These are phyloP conservation scores for Sialia sialis DNA, from an alignment of 2,113 vertebrate genomes.

Conservation along the genomic window DNA sequence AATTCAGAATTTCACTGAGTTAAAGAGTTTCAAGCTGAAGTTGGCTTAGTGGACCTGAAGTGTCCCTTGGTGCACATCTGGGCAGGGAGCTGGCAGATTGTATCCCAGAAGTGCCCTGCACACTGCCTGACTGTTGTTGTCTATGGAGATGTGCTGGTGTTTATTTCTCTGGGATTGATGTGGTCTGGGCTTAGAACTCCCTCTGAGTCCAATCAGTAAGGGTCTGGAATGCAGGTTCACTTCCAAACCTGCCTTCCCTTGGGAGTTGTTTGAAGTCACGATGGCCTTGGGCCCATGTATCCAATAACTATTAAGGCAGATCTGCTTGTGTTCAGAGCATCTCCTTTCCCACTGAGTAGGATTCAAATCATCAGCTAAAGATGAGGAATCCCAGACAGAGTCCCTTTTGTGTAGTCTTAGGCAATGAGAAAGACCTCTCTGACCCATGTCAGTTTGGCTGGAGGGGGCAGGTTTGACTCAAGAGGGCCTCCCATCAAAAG, in stretches of 20 bases:
- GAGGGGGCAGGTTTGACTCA: not conserved
- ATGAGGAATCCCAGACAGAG: not conserved
- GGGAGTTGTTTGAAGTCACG: not conserved
- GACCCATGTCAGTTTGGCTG: not conserved
- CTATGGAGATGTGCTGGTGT: not conserved
- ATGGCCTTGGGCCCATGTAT: not conserved
- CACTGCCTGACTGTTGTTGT: not conserved
- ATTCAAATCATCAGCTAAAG: not conserved
- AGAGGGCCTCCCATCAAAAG: not conserved
- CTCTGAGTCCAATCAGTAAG: not conserved
- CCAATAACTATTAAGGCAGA: not conserved
- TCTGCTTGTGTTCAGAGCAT: not conserved
- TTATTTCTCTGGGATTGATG: not conserved
- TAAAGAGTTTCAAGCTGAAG: not conserved
- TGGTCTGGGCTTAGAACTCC: not conserved
- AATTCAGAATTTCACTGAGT: not conserved
- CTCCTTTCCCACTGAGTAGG: not conserved
- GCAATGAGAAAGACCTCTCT: not conserved
- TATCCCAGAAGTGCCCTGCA: not conserved
- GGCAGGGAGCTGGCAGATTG: not conserved
- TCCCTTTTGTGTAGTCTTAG: not conserved
- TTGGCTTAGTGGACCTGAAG: not conserved
- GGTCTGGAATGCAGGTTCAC: not conserved
- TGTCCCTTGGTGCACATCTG: not conserved
- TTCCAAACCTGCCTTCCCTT: not conserved